Base-by-base conservation (phyloP, 2,113 vertebrate genomes). In the Notothenia coriiceps region DNA sequence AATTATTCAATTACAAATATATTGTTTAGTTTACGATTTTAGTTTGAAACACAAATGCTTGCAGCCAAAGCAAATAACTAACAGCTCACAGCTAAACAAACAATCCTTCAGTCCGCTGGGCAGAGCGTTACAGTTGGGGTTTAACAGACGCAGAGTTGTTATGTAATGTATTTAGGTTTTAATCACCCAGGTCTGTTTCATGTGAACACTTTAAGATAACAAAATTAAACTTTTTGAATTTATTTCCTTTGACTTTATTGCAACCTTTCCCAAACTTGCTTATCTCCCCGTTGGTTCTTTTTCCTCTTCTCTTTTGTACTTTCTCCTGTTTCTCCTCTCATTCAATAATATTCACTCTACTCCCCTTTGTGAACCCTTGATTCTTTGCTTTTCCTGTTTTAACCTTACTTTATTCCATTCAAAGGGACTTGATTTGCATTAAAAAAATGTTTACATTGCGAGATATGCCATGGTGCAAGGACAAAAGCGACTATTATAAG, bases 81-180 rank as follows among this genome's bases (percentile, higher is more conserved):
- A 81, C 76, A 81, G 55, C 77, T 71, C 65, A 68, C 74, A 86
- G 81, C 80, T 79, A 70, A 74, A 69, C 81, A 88, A 88, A 82
- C 74, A 80, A 61, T 54, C 79, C 52, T 56, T 62, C 80, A 59
- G 69, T 86, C 70, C 60, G 54, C 46, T 69, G 76, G 78, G 82
- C 25, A 56, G 64, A 80, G 70, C 33, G 68, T 57, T 56, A 65
- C 61, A 57, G 66, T 5, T 56, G 79, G 80, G 40, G 69, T 83
- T 81, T 83, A 80, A 78, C 75, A 61, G 29, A 29, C 29, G 29
- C 29, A 29, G 69, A 52, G 69, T 52, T 79, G 67, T 72, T 72
- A 43, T 69, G 72, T 65, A 50, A 56, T 82, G 43, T 75, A 51
- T 29, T 83, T 84, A 68, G 71, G 22, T 57, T 68, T 51, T 80